Evolutionary conservation across 2,113 vertebrate genomes (phyloP).

Genomic region (Zosterops hypoxanthus): DNA sequence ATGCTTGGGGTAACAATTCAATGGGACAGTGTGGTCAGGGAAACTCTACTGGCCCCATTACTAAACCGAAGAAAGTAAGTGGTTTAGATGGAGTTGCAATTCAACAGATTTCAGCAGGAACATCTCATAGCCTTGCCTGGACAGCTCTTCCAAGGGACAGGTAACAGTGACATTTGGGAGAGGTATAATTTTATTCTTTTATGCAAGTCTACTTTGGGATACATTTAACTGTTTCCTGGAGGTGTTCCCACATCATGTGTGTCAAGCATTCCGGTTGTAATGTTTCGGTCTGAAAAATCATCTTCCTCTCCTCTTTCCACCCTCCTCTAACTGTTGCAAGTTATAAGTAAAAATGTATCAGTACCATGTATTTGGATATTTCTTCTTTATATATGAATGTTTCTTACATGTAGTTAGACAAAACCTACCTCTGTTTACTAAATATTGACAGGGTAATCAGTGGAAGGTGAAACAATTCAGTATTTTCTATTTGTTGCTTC

Average conservation of each 20-base stretch:
- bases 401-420: neutral
- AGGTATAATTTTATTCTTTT: neutral
- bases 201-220: neutral
- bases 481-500: neutral
- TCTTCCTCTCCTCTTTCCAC: neutral
- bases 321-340: neutral
- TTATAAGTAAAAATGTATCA: neutral
- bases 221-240: neutral
- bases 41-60: constrained; percentile 98
- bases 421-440: neutral
- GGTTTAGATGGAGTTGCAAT: constrained; percentile 94
- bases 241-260: neutral
- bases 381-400: neutral
- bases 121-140: constrained; percentile 96
- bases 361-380: neutral
- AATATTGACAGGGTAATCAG: neutral
- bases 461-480: neutral
- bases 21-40: constrained; percentile 99
- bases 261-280: neutral
- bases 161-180: constrained; percentile 58
- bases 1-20: constrained; percentile 98
- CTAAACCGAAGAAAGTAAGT: constrained; percentile 97
- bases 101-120: constrained; percentile 96
- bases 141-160: constrained; percentile 96
- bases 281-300: neutral